phyloP scores from a whole-genome alignment of 2,888 invertebrate genomes.

The Cataglyphis cursor region DNA sequence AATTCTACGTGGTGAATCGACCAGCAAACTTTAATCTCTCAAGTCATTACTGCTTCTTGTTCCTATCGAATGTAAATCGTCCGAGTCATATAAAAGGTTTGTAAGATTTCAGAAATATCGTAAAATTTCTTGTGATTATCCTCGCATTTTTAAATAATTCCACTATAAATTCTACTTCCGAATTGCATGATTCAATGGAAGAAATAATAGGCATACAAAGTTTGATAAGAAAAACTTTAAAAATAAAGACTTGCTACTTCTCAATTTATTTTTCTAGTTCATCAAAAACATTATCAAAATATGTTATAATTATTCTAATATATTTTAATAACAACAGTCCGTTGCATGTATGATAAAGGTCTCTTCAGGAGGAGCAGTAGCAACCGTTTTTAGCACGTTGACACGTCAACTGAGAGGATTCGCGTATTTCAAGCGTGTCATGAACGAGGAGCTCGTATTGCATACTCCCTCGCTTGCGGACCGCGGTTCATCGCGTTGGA shows the following conservation, averaged over 20 bases:
- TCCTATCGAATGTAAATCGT: slow-evolving; percentile 43
- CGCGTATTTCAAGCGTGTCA: slow-evolving; percentile 68
- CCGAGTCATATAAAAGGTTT: slow-evolving; percentile 42
- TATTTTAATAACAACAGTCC: neutral
- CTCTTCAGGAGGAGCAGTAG: neutral
- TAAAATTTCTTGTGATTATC: slow-evolving; percentile 15
- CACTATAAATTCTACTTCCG: neutral
- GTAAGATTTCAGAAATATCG: slow-evolving; percentile 15
- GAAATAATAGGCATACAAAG: neutral
- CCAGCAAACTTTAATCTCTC: slow-evolving; percentile 24
- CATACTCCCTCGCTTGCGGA: slow-evolving; percentile 67
- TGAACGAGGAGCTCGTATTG: slow-evolving; percentile 74
- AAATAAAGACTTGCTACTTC: neutral
- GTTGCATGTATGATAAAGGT: neutral
- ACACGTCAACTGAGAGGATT: slow-evolving; percentile 51
- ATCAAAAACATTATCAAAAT: neutral
- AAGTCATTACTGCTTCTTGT: slow-evolving; percentile 40
- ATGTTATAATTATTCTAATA: neutral
- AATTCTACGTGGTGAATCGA: slow-evolving; percentile 24
- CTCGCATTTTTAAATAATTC: slow-evolving; percentile 33
- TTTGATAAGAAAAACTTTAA: neutral
- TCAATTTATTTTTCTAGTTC: neutral
- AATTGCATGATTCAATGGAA: slow-evolving; percentile 16
- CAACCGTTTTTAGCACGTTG: slow-evolving; percentile 39
- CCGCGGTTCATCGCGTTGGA: slow-evolving; percentile 59